Evolutionary conservation across 2,113 vertebrate genomes (phyloP).

Genomic region (Hippocampus mohnikei): DNA sequence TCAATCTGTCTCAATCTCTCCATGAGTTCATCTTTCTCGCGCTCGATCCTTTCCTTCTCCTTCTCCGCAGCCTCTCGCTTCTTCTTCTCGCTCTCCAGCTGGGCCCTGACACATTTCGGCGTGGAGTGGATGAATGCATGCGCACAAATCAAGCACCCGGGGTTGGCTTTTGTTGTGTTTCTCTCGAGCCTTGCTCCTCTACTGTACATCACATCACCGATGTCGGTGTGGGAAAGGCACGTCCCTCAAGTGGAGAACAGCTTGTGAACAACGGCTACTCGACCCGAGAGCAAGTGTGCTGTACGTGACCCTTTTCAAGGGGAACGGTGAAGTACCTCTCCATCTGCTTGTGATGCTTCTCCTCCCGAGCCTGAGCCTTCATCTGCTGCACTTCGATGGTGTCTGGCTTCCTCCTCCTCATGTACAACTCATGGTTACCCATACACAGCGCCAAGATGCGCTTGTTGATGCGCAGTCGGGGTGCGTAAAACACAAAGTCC

Average conservation of each 20-base stretch:
- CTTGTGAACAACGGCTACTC: background rate
- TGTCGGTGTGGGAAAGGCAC: background rate
- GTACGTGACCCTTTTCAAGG: background rate
- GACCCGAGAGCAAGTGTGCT: background rate
- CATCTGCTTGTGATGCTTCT: conserved; percentile 97
- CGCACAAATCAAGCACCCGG: background rate
- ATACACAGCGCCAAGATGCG: conserved; percentile 94
- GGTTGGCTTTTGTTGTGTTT: background rate
- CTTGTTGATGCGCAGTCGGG: conserved; percentile 96
- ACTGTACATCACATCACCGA: background rate
- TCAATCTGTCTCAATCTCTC: conserved; percentile 89
- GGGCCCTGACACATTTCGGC: conserved; percentile 75
- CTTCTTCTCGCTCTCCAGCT: conserved; percentile 97
- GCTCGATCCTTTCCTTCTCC: conserved; percentile 94
- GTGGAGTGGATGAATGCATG: background rate
- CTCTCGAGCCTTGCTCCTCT: no score
- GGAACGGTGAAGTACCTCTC: conserved; percentile 78
- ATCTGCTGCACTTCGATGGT: conserved; percentile 98
- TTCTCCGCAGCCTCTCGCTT: conserved; percentile 94
- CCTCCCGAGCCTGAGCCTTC: conserved; percentile 96
- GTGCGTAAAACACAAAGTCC: conserved; percentile 98
- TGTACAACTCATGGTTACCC: conserved; percentile 98
- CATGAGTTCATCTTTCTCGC: conserved; percentile 93
- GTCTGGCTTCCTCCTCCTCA: conserved; percentile 95
- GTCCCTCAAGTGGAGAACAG: conserved; percentile 30